These are phyloP conservation scores for Aphaenogaster floridana DNA, from an alignment of 1,140 invertebrate species.

Conservation along the genomic window DNA sequence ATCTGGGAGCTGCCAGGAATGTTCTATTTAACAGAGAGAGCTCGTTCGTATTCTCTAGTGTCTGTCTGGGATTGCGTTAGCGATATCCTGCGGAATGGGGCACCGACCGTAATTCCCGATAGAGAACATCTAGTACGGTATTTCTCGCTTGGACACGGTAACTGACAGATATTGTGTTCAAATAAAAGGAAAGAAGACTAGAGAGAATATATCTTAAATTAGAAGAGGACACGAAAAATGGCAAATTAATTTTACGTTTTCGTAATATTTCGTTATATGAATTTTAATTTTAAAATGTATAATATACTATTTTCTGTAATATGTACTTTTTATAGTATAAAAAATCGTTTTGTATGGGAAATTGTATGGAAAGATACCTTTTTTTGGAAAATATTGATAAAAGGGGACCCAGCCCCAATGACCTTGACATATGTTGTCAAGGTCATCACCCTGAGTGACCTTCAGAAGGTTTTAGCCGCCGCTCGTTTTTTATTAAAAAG, in stretches of 20 bases:
- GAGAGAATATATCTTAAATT: not conserved
- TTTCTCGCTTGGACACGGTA: not conserved
- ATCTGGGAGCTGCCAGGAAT: conserved; percentile 14
- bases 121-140: conserved; percentile 3
- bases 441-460: too few relatives aligned
- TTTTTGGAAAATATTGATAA: too few relatives aligned
- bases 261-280: not conserved
- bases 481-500: too few relatives aligned
- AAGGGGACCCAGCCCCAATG: too few relatives aligned
- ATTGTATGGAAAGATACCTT: too few relatives aligned
- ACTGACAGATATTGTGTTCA: not conserved
- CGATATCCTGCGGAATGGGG: conserved; percentile 25
- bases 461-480: too few relatives aligned
- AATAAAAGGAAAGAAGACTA: not conserved
- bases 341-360: too few relatives aligned
- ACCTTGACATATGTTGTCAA: too few relatives aligned
- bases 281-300: not conserved
- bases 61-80: conserved; percentile 1
- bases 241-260: not conserved
- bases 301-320: not conserved
- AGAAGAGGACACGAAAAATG: not conserved
- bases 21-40: conserved; percentile 29
- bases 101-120: conserved; percentile 11
- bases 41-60: conserved; percentile 29
- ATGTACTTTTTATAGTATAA: too few relatives aligned